Evolutionary conservation across 2,113 vertebrate genomes (phyloP).

Genomic region (Ammospiza nelsoni): DNA sequence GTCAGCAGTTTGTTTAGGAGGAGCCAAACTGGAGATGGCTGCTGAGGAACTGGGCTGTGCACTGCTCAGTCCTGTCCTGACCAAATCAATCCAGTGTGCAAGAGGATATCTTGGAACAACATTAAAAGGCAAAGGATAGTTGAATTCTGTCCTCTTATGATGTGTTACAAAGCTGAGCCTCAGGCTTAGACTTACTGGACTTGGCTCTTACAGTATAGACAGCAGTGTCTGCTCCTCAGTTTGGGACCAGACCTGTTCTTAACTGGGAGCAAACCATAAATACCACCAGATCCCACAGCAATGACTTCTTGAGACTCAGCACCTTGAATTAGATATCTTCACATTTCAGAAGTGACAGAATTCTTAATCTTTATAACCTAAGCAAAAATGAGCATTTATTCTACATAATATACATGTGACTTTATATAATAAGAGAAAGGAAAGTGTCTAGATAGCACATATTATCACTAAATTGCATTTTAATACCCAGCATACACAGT

Average conservation of each 20-base stretch:
- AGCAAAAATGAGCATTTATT: neutral
- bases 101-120: constrained; percentile 51
- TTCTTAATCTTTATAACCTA: neutral
- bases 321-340: neutral
- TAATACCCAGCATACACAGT: neutral
- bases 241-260: neutral
- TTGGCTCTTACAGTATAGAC: neutral
- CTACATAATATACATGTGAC: neutral
- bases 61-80: constrained; percentile 14
- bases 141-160: constrained; percentile 30
- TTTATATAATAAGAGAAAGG: neutral
- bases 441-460: neutral
- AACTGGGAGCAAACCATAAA: neutral
- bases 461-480: neutral
- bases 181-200: constrained; percentile 16
- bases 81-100: constrained; percentile 33
- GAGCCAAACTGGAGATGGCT: neutral
- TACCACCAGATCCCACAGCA: neutral
- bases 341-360: neutral
- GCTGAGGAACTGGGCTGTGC: neutral
- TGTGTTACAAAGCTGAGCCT: constrained; percentile 57
- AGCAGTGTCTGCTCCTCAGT: neutral
- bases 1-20: neutral
- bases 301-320: neutral
- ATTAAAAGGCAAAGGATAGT: constrained; percentile 34